Conservation (phyloP, 2,797 vertebrate species). For the Neoniphon sammara region DNA sequence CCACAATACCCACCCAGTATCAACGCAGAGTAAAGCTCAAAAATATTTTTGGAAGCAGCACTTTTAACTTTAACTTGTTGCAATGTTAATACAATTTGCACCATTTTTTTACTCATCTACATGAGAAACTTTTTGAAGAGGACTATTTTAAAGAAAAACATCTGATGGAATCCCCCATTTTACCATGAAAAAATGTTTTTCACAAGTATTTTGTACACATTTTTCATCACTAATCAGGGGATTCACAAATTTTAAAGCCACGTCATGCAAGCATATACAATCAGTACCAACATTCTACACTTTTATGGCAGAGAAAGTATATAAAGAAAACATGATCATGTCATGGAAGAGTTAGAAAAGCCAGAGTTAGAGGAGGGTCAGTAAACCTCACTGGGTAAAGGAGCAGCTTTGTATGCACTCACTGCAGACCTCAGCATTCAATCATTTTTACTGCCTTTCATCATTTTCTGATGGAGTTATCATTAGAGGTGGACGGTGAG, state of each 20-base stretch:
- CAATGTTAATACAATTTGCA: background rate
- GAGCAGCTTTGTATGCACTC: too few relatives aligned
- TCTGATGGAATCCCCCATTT: conserved; percentile 13
- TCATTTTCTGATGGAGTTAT: background rate
- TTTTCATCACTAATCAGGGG: conserved; percentile 23
- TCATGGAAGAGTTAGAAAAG: background rate
- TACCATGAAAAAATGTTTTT: conserved; percentile 14
- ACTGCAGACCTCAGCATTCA: conserved; percentile 5
- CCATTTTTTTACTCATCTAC: conserved; percentile 6
- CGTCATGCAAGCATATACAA: conserved; percentile 48
- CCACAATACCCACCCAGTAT: conserved; percentile 35
- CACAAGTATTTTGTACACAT: conserved; percentile 12
- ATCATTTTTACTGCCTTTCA: background rate
- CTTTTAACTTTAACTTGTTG: conserved; percentile 26
- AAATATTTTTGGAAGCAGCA: conserved; percentile 48
- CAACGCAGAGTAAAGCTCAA: conserved; percentile 54
- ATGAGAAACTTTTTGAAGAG: background rate
- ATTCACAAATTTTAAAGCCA: conserved; percentile 38
- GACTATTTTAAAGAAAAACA: conserved; percentile 13
- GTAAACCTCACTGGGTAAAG: background rate
- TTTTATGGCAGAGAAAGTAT: conserved; percentile 18
- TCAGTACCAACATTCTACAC: conserved; percentile 17
- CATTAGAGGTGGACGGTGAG: background rate
- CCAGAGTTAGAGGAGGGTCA: background rate
- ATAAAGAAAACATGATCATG: conserved; percentile 17